Conservation (phyloP, 2,113 vertebrate genomes). For the Epinephelus moara region DNA sequence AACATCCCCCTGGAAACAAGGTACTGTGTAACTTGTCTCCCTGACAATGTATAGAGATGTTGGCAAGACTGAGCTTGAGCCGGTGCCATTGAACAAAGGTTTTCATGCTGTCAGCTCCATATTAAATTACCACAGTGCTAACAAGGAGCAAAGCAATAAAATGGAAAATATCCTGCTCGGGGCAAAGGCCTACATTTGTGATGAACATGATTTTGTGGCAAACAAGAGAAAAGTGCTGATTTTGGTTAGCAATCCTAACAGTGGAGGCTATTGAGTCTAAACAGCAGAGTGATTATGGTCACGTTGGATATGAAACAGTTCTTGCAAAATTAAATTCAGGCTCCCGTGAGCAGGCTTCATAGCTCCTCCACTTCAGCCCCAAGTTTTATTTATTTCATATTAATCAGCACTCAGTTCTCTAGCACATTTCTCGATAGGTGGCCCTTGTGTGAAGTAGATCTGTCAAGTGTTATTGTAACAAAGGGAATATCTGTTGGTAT, state of each 20-base stretch:
- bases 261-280: conserved; percentile 60
- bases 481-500: conserved; percentile 67
- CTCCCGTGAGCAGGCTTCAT: conserved; percentile 53
- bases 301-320: conserved; percentile 52
- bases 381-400: conserved; percentile 76
- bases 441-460: conserved; percentile 75
- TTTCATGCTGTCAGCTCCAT: conserved; percentile 51
- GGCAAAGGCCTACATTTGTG: conserved; percentile 65
- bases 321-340: conserved; percentile 57
- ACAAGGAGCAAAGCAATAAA: conserved; percentile 55
- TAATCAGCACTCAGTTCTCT: conserved; percentile 74
- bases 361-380: conserved; percentile 48
- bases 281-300: conserved; percentile 72
- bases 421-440: conserved; percentile 67
- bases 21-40: conserved; percentile 76
- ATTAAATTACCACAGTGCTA: conserved; percentile 56
- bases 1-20: conserved; percentile 99
- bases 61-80: conserved; percentile 42
- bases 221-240: conserved; percentile 80
- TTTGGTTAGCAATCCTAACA: conserved; percentile 50
- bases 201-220: conserved; percentile 72
- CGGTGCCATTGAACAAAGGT: conserved; percentile 49
- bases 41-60: conserved; percentile 4
- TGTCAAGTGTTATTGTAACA: conserved; percentile 75
- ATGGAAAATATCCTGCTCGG: conserved; percentile 55